Evolutionary conservation across 1,140 invertebrate genomes (phyloP).

Genomic region (Orchestia grillus): DNA sequence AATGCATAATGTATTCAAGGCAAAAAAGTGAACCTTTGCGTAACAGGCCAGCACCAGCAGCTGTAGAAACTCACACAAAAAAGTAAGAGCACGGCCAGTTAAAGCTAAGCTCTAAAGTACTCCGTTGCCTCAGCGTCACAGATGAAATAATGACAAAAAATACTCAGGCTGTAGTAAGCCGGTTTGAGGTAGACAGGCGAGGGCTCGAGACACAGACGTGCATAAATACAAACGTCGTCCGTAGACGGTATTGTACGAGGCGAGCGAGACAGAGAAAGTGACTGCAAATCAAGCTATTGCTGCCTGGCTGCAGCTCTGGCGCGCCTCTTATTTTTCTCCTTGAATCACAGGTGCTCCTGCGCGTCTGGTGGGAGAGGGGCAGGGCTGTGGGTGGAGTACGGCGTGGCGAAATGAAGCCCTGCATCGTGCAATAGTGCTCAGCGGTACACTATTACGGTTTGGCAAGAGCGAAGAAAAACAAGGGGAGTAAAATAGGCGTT

Average conservation of each 20-base stretch:
- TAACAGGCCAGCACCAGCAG: neutral
- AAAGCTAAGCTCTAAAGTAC: neutral
- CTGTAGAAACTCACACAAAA: neutral
- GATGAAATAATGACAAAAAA: neutral
- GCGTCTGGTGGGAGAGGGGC: neutral
- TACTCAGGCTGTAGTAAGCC: neutral
- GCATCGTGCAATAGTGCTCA: neutral
- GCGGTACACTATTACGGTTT: too few relatives aligned
- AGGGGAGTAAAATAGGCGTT: too few relatives aligned
- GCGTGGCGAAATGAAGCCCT: neutral
- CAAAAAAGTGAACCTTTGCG: neutral
- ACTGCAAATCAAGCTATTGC: slow-evolving; percentile 7
- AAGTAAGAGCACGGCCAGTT: neutral
- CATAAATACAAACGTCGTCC: neutral
- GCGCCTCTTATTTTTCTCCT: neutral
- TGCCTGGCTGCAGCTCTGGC: neutral
- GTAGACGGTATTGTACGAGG: neutral
- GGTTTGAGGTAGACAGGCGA: neutral
- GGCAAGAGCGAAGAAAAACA: too few relatives aligned
- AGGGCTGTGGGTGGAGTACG: neutral
- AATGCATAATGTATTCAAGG: neutral
- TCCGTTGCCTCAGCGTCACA: neutral
- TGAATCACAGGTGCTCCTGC: neutral
- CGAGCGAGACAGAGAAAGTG: neutral
- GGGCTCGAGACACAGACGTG: neutral